Base-by-base conservation (phyloP, 2,797 vertebrate genomes). In the Rhadinocentrus ornatus region DNA sequence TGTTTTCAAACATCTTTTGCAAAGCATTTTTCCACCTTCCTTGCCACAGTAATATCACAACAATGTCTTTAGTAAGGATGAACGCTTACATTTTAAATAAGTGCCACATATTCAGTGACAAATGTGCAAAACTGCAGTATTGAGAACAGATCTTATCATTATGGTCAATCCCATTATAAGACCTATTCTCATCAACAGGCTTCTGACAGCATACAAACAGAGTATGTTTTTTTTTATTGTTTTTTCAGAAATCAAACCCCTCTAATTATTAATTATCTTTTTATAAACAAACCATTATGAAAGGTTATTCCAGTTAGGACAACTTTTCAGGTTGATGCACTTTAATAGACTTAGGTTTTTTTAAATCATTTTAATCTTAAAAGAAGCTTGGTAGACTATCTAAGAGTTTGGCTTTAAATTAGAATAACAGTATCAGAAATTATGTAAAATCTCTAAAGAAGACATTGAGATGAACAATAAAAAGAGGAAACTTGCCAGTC, bases 301-400 rank as follows among this genome's bases (percentile, higher is more conserved):
- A 75, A 61, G 52, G 50, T 73, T 88, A 75, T 80, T 88, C 79
- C 86, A 81, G 72, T 59, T 63, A 50, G 80, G 87, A 73, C 34
- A 35, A 35, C 37, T 60, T 83, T 74, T 80, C 20, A 22, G n/a
- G n/a, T n/a, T n/a, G n/a, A n/a, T n/a, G n/a, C n/a, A n/a, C n/a
- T n/a, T n/a, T n/a, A n/a, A n/a, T n/a, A 69, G 35, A 55, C 39
- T 78, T 35, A 65, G 68, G 71, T 67, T 73, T 84, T 86, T 83
- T 87, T 85, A n/a, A n/a, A 60, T 50, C 10, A 77, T 65, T 66
- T 62, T 48, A 37, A 44, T 52, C 61, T 74, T 66, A 53, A 78
- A 72, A 73, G 53, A 69, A 64, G 69, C 48, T 29, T 24, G 68
- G 4, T 12, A 35, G 22, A 9, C 31, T 66, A 5, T 54, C 3